These are phyloP conservation scores for Linnaemya tessellans DNA, from an alignment of 2,888 invertebrate genomes.

Conservation along the genomic window DNA sequence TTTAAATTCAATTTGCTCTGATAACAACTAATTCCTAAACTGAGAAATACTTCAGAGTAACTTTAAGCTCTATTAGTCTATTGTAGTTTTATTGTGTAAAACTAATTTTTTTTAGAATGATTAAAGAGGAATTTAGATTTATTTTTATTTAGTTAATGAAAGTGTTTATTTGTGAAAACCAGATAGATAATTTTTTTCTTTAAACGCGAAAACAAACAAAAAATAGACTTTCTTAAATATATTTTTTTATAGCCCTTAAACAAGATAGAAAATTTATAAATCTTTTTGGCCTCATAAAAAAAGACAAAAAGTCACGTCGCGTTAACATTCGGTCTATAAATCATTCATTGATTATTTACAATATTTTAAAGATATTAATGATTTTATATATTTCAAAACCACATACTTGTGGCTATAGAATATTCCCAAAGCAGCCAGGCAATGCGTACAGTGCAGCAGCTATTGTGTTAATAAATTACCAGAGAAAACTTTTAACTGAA, in stretches of 20 bases:
- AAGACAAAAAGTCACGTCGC: conserved; percentile 46
- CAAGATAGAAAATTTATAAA: not conserved
- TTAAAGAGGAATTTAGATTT: conserved; percentile 42
- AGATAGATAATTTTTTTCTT: conserved; percentile 36
- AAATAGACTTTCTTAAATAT: not conserved
- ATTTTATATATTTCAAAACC: not conserved
- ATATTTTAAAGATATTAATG: conserved; percentile 28
- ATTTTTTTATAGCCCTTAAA: conserved; percentile 9
- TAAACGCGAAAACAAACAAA: conserved; percentile 36
- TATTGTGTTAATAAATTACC: not conserved
- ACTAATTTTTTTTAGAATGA: not conserved
- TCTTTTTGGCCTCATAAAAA: not conserved
- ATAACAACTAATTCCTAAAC: not conserved
- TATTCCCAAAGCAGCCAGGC: not conserved
- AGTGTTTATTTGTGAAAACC: conserved; percentile 42
- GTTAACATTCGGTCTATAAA: conserved; percentile 48
- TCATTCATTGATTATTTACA: conserved; percentile 39
- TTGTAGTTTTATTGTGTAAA: not conserved
- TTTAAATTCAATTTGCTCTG: not conserved
- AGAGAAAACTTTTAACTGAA: not conserved
- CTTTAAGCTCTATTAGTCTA: not conserved
- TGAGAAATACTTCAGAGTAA: not conserved
- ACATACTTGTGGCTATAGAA: not conserved
- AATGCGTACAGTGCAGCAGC: not conserved
- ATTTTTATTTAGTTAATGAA: conserved; percentile 20